phyloP scores from a whole-genome alignment of 2,888 invertebrate genomes.

The Nematopogon swammerdamellus region DNA sequence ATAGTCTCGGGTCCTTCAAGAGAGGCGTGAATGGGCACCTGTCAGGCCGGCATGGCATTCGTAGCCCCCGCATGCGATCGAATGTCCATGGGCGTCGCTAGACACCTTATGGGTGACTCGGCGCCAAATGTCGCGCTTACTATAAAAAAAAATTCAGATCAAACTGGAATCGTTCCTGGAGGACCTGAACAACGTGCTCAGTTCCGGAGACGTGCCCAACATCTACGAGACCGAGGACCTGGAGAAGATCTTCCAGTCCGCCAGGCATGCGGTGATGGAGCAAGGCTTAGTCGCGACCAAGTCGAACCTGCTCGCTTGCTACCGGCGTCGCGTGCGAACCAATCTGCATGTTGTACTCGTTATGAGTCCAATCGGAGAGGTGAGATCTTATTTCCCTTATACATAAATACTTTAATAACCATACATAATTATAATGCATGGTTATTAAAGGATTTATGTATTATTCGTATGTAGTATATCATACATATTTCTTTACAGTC shows the following conservation, averaged over 20 bases:
- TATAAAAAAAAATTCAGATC: too few species aligned
- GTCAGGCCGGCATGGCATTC: too few species aligned
- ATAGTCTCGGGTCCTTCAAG: too few species aligned
- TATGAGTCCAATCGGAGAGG: conserved; percentile 78
- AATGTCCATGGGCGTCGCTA: too few species aligned
- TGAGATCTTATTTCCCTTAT: conserved; percentile 11
- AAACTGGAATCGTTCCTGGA: conserved; percentile 86
- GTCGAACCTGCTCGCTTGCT: conserved; percentile 81
- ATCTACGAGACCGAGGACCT: conserved; percentile 81
- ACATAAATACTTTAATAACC: too few species aligned
- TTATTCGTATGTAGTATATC: too few species aligned
- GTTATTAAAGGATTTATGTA: too few species aligned
- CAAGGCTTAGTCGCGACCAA: conserved; percentile 73
- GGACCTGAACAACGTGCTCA: conserved; percentile 83
- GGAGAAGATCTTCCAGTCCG: conserved; percentile 68
- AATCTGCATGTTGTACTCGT: conserved; percentile 80
- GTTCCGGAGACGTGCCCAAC: conserved; percentile 88
- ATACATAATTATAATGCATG: not conserved
- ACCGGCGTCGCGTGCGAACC: conserved; percentile 72
- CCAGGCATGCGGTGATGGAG: conserved; percentile 74
- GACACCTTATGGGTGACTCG: too few species aligned
- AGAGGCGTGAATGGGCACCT: too few species aligned
- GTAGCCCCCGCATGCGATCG: too few species aligned
- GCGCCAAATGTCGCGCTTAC: too few species aligned
- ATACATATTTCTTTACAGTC: too few species aligned